Evolutionary conservation across 1,140 invertebrate genomes (phyloP), one percentile per base, ranked within the genome.

Genomic region (Leguminivora glycinivorella): DNA sequence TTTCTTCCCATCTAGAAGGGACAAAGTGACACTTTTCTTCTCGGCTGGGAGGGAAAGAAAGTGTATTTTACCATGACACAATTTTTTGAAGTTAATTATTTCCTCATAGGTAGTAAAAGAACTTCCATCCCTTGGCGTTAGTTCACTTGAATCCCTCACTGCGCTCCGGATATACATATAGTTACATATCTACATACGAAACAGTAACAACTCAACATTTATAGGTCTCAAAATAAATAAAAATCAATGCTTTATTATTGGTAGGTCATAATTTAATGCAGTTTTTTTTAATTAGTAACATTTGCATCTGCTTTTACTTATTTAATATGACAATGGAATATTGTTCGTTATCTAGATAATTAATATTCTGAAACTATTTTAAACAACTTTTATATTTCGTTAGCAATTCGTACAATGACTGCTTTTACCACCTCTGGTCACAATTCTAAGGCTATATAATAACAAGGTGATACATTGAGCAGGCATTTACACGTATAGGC

Each of bases 381-480:
- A 91, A 90, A 91, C 89, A 91, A 91, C 89, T 91, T 91, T 91
- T 91, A 91, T 91, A 91, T 91, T 91, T 75, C 78, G 83, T 83
- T 80, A 85, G 83, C 78, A 85, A 85, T 87, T 89, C 87, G 80
- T 87, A 89, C 84, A 89, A 85, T 78, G 78, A 84, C 79, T 70
- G 31, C 56, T 82, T 38, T 67, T 56, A 79, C 76, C 83, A 40
- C 38, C 24, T 56, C 58, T 60, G 25, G 43, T 56, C 47, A 58
- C n/a, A 52, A 52, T 52, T 52, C 47, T 52, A 52, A 52, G 43
- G 47, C 47, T 52, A 52, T 69, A 69, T 70, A 56, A 66, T 70
- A 63, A 68, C 22, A 70, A 71, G 67, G 56, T 71, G 70, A 67
- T 56, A 67, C 29, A 72, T 19, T 52, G 22, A 52, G 19, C 47